Evolutionary conservation across 1,140 invertebrate genomes (phyloP).

Genomic region (Pseudachorutes palmiensis): DNA sequence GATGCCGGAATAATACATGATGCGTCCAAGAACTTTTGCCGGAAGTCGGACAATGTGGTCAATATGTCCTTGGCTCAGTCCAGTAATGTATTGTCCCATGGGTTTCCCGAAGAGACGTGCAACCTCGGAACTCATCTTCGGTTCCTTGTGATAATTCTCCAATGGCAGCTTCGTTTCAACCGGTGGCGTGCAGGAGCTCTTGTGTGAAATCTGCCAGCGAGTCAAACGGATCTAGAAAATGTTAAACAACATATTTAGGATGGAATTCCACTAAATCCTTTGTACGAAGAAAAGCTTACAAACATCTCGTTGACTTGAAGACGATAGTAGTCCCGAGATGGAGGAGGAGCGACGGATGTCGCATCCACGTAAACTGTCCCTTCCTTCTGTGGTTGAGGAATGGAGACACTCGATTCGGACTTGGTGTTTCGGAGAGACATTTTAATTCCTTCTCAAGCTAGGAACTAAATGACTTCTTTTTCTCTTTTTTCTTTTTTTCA

Average conservation of each 20-base stretch:
- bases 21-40: background rate
- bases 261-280: background rate
- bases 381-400: background rate
- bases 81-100: background rate
- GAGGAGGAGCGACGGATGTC: background rate
- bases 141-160: background rate
- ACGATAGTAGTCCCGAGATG: constrained; percentile 7
- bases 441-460: background rate
- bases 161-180: background rate
- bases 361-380: background rate
- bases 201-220: background rate
- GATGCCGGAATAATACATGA: background rate
- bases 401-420: background rate
- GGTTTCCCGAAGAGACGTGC: background rate
- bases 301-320: background rate
- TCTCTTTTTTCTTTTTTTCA: background rate
- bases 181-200: background rate
- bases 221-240: background rate
- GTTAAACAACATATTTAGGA: background rate
- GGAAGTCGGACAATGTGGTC: background rate
- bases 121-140: background rate
- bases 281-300: background rate
- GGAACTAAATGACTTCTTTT: background rate
- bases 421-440: background rate
- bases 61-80: background rate